Evolutionary conservation across 2,888 invertebrate genomes (phyloP).

Genomic region (Philopedon plagiatum): DNA sequence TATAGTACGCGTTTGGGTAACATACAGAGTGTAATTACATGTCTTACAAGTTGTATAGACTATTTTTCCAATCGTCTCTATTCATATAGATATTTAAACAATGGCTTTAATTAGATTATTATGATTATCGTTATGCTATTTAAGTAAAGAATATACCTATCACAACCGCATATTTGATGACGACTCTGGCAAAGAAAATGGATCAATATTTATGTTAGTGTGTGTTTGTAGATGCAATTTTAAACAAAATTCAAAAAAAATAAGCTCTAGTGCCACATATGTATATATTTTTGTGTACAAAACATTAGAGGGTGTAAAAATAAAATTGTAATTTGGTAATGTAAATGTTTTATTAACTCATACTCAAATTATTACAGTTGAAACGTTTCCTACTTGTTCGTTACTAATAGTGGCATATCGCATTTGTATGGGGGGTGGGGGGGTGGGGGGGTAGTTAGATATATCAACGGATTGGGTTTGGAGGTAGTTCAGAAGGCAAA

Average conservation of each 20-base stretch:
- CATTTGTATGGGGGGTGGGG: too few species aligned
- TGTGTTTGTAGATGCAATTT: constrained; percentile 5
- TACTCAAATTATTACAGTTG: too few species aligned
- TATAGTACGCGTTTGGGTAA: too few species aligned
- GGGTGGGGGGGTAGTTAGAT: too few species aligned
- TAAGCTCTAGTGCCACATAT: background rate
- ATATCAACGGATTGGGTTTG: too few species aligned
- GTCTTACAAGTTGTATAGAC: too few species aligned
- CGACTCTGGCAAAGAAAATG: constrained; percentile 4
- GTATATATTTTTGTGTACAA: constrained; percentile 14
- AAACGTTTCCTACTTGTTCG: too few species aligned
- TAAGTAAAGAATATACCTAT: background rate
- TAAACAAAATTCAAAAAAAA: background rate
- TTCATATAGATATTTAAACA: background rate
- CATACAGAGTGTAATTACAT: too few species aligned
- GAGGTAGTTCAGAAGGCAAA: too few species aligned
- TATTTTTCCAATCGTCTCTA: background rate
- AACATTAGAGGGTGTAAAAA: background rate
- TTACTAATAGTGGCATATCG: too few species aligned
- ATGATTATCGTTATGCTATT: background rate
- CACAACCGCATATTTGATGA: background rate
- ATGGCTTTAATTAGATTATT: background rate
- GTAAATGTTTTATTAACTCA: background rate
- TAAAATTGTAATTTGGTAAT: background rate
- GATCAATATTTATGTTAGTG: background rate